Conservation (phyloP, 2,888 invertebrate genomes). For the Zygothrica quintamaculata region DNA sequence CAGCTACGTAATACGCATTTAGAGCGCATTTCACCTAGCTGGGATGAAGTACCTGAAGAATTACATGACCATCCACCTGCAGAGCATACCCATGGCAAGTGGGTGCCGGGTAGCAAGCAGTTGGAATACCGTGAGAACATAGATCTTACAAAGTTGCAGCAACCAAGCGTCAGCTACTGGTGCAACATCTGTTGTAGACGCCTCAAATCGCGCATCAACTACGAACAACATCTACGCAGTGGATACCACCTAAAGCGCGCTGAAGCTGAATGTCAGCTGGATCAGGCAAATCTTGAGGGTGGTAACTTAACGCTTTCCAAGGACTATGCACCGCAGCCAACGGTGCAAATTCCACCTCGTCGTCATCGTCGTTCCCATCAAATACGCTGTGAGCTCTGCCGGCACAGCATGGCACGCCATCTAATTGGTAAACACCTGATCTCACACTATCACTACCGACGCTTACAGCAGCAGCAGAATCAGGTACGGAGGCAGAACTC, state of each 20-base stretch:
- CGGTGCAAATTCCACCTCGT: conserved; percentile 17
- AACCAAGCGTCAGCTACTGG: conserved; percentile 86
- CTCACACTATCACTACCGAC: conserved; percentile 93
- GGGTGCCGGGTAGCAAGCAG: conserved; percentile 89
- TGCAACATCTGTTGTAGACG: conserved; percentile 92
- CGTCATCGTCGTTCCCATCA: conserved; percentile 87
- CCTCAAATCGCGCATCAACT: conserved; percentile 89
- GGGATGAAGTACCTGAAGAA: conserved; percentile 86
- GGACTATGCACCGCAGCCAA: conserved; percentile 28
- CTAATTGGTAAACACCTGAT: conserved; percentile 93
- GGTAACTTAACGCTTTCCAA: conserved; percentile 40
- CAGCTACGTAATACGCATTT: conserved; percentile 71
- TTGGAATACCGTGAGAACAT: conserved; percentile 85
- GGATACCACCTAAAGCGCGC: conserved; percentile 89
- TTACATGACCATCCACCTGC: conserved; percentile 86
- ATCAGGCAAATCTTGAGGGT: conserved; percentile 85
- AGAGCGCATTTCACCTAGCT: conserved; percentile 84
- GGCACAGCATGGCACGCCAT: conserved; percentile 88
- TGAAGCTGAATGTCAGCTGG: conserved; percentile 89
- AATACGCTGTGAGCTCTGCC: conserved; percentile 90
- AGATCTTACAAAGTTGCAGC: conserved; percentile 66
- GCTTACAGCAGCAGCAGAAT: conserved; percentile 86
- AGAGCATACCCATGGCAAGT: conserved; percentile 90
- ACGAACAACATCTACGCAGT: conserved; percentile 91
- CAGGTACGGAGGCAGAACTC: conserved; percentile 73